Evolutionary conservation across 2,797 vertebrate genomes (phyloP).

Genomic region (Tamandua tetradactyla): DNA sequence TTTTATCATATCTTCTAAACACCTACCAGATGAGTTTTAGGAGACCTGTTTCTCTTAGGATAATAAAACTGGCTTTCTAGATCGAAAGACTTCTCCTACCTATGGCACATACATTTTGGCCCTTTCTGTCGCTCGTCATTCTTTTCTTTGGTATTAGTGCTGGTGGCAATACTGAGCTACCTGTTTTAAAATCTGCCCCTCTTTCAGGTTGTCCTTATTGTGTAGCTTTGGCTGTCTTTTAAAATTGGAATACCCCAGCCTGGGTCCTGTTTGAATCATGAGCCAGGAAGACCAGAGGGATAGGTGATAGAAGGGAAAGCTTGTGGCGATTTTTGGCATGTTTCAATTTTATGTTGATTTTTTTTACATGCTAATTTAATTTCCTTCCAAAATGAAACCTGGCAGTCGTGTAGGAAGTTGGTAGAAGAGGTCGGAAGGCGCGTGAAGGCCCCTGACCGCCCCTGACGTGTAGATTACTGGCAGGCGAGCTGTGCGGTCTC

Average conservation of each 20-base stretch:
- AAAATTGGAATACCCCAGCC: neutral
- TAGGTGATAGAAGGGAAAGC: constrained; percentile 63
- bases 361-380: constrained; percentile 48
- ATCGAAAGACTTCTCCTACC: neutral
- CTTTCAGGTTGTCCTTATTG: neutral
- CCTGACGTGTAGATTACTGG: constrained; percentile 60
- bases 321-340: constrained; percentile 22
- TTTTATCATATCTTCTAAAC: neutral
- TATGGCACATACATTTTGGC: neutral
- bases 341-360: constrained; percentile 58
- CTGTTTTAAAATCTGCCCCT: neutral
- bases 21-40: neutral
- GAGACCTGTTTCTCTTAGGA: neutral
- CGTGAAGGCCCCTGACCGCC: neutral
- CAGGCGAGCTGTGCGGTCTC: no score
- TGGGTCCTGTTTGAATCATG: neutral
- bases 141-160: neutral
- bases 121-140: neutral
- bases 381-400: constrained; percentile 64
- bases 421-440: neutral
- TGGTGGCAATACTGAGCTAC: neutral
- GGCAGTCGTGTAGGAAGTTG: neutral
- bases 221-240: neutral
- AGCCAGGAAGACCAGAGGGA: neutral
- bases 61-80: neutral